A percentile compares a stretch with the other conserved stretches of the same genome.
phyloP scores from a whole-genome alignment of 2,888 invertebrate species.

The Tenthredo amoena region DNA sequence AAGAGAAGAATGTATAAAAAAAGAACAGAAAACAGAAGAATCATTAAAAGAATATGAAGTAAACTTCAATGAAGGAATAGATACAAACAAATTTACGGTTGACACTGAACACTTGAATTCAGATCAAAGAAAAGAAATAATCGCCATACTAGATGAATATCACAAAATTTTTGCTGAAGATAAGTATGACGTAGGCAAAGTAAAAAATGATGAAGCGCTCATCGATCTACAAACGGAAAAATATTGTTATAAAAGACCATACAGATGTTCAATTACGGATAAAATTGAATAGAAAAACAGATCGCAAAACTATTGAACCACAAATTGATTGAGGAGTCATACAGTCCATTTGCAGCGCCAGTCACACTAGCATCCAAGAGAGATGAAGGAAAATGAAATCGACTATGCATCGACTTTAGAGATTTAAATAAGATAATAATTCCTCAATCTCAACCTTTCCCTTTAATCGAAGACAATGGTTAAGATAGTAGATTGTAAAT shows the following conservation, averaged over 20 bases:
- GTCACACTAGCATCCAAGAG: conserved; percentile 21
- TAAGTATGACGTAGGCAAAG: conserved; percentile 55
- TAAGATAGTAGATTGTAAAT: conserved; percentile 19
- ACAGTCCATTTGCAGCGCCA: conserved; percentile 56
- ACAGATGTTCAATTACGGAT: conserved; percentile 41
- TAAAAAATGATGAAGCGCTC: conserved; percentile 11
- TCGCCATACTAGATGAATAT: conserved; percentile 34
- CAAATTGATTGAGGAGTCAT: conserved; percentile 53
- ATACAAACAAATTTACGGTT: conserved; percentile 31
- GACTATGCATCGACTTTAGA: conserved; percentile 13
- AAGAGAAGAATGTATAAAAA: neutral
- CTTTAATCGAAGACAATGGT: conserved; percentile 25
- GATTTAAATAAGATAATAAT: conserved; percentile 23
- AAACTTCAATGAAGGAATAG: conserved; percentile 46
- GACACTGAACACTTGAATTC: conserved; percentile 3
- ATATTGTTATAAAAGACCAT: conserved; percentile 55
- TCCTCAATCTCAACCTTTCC: conserved; percentile 20
- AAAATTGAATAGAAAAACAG: conserved; percentile 55
- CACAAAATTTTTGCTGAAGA: neutral
- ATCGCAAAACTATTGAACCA: conserved; percentile 48
- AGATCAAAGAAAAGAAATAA: conserved; percentile 13
- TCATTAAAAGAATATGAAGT: neutral
- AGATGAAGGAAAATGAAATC: conserved; percentile 5
- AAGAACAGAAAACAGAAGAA: conserved; percentile 24
- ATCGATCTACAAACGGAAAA: conserved; percentile 46